Conservation (phyloP, 1,140 invertebrate genomes). For the Apocrypta bakeri region DNA sequence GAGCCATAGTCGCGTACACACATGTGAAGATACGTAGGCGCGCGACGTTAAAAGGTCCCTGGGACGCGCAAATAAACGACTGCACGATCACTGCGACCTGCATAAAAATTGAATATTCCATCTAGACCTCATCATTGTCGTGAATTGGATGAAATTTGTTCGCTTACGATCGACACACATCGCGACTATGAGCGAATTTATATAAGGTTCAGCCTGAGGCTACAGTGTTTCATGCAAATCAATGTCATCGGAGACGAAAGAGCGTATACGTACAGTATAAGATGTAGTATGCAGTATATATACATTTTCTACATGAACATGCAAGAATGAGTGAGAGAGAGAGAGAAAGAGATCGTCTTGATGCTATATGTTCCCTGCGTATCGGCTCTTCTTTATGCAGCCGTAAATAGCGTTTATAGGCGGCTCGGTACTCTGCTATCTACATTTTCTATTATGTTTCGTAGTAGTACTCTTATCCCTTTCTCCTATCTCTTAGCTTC, state of each 20-base stretch:
- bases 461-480: slow-evolving; percentile 31
- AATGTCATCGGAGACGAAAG: slow-evolving; percentile 59
- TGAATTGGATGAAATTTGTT: slow-evolving; percentile 48
- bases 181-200: slow-evolving; percentile 54
- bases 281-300: background rate
- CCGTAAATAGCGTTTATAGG: slow-evolving; percentile 72
- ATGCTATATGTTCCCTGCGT: slow-evolving; percentile 24
- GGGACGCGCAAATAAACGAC: background rate
- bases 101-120: slow-evolving; percentile 28
- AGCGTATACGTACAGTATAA: slow-evolving; percentile 29
- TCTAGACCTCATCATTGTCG: background rate
- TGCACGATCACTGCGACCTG: background rate
- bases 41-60: too few relatives aligned
- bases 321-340: slow-evolving; percentile 37
- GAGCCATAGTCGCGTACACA: background rate
- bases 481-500: background rate
- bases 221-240: slow-evolving; percentile 67
- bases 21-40: background rate
- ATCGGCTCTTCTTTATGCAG: slow-evolving; percentile 70
- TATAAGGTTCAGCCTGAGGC: slow-evolving; percentile 49
- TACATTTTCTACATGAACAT: slow-evolving; percentile 34
- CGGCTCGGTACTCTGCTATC: slow-evolving; percentile 57
- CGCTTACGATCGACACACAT: slow-evolving; percentile 49
- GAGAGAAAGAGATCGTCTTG: slow-evolving; percentile 59
- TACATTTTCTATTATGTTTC: slow-evolving; percentile 68